phyloP scores from a whole-genome alignment of 2,888 invertebrate species.

The Tenthredo amoena region DNA sequence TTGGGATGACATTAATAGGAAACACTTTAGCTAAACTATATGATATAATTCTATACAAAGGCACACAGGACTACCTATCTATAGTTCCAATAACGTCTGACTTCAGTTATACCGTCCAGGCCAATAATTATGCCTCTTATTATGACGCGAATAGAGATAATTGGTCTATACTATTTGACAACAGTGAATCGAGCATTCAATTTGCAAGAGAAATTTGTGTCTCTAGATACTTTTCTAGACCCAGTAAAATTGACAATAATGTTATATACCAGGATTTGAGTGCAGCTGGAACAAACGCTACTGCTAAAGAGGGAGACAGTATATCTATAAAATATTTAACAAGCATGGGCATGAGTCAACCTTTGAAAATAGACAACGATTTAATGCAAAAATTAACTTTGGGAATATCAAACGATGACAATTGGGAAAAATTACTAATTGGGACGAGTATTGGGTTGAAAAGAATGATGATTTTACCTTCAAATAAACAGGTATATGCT shows the following conservation, averaged over 20 bases:
- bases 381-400: constrained; percentile 65
- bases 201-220: constrained; percentile 72
- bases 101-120: constrained; percentile 70
- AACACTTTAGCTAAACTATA: constrained; percentile 66
- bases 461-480: constrained; percentile 68
- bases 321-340: constrained; percentile 67
- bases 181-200: constrained; percentile 67
- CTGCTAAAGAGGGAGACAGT: constrained; percentile 66
- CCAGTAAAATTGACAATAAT: constrained; percentile 62
- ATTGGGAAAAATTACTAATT: constrained; percentile 70
- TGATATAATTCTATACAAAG: constrained; percentile 74
- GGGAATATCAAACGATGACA: constrained; percentile 69
- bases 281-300: constrained; percentile 57
- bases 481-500: constrained; percentile 68
- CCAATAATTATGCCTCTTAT: constrained; percentile 72
- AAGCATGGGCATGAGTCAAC: constrained; percentile 65
- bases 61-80: constrained; percentile 71
- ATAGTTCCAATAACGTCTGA: constrained; percentile 66
- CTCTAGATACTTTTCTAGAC: constrained; percentile 66
- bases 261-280: constrained; percentile 69
- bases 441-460: constrained; percentile 64
- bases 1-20: constrained; percentile 73
- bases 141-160: constrained; percentile 80
- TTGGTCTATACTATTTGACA: constrained; percentile 81
- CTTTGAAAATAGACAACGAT: constrained; percentile 63